These are phyloP conservation scores for Montipora efflorescens DNA, from an alignment of 64 coral and sea anemone genomes.

Conservation along the genomic window DNA sequence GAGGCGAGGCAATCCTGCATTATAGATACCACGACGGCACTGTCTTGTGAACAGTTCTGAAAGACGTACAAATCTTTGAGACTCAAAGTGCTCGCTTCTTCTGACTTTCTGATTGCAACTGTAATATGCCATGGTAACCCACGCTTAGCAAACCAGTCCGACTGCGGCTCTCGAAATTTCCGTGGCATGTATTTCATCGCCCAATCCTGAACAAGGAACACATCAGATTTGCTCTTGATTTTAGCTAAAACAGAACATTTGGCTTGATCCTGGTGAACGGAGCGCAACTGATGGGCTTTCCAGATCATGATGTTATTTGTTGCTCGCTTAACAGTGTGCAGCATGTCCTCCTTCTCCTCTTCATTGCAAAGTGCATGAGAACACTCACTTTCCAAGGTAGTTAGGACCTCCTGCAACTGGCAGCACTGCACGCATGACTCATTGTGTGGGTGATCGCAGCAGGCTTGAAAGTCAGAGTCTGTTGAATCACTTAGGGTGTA, in stretches of 20 bases:
- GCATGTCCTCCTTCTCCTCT: neutral
- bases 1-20: conserved; percentile 34
- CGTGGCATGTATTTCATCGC: conserved; percentile 75
- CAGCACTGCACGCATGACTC: too few relatives aligned
- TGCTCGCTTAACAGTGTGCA: neutral
- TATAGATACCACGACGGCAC: conserved; percentile 40
- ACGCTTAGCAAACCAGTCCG: conserved; percentile 76
- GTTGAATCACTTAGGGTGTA: too few relatives aligned
- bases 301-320: conserved; percentile 41
- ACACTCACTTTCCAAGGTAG: conserved; percentile 19
- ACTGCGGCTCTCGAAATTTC: conserved; percentile 69
- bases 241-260: conserved; percentile 50
- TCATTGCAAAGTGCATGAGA: neutral
- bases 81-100: conserved; percentile 53
- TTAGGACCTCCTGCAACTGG: neutral
- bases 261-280: conserved; percentile 62
- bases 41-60: conserved; percentile 69
- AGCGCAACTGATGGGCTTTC: conserved; percentile 67
- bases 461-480: too few relatives aligned
- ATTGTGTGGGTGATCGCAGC: too few relatives aligned
- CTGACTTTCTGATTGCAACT: conserved; percentile 32
- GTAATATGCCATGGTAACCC: conserved; percentile 72
- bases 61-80: conserved; percentile 59
- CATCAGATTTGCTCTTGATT: conserved; percentile 36
- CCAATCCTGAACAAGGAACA: conserved; percentile 68